phyloP scores from a whole-genome alignment of 2,888 invertebrate genomes.

The Aromia moschata region DNA sequence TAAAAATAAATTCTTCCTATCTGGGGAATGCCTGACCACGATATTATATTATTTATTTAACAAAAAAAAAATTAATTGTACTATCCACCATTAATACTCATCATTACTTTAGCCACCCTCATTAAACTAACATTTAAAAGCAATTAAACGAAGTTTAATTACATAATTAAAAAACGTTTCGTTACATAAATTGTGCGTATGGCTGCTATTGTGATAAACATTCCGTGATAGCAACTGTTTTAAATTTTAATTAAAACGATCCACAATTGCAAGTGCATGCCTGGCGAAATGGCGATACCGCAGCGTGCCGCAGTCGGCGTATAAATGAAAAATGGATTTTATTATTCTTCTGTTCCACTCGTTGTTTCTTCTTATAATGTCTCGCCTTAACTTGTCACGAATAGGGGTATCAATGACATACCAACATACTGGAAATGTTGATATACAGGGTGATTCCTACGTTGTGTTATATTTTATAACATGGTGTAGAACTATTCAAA shows the following conservation, averaged over 20 bases:
- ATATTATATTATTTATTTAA: no score
- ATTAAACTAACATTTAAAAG: neutral
- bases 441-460: no score
- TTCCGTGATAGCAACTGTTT: constrained; percentile 5
- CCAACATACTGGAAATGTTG: no score
- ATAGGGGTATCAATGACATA: no score
- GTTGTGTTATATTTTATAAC: no score
- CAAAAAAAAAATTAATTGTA: no score
- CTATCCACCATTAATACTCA: neutral
- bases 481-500: no score
- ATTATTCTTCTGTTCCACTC: constrained; percentile 9
- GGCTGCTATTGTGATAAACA: neutral
- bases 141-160: neutral
- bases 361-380: neutral
- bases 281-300: constrained; percentile 19
- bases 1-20: no score
- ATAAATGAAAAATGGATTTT: constrained; percentile 15
- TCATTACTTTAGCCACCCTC: neutral
- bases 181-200: neutral
- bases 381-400: constrained; percentile 3
- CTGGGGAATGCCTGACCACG: no score
- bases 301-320: constrained; percentile 4
- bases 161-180: no score
- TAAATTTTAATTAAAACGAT: constrained; percentile 32
- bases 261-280: constrained; percentile 28